These are phyloP conservation scores for Mamestra configurata DNA, from an alignment of 1,140 invertebrate genomes.

Conservation along the genomic window DNA sequence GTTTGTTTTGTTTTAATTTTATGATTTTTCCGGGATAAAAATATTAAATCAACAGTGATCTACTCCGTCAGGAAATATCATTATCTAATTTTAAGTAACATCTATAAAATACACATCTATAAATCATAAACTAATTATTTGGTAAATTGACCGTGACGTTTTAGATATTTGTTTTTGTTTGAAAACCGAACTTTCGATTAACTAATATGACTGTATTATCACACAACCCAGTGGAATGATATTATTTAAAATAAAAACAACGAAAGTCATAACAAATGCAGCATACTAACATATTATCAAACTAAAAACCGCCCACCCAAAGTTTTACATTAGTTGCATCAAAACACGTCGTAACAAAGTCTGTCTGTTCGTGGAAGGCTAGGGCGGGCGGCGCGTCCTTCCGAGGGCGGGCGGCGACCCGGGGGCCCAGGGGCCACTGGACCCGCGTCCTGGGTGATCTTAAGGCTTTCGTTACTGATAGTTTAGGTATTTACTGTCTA, in stretches of 20 bases:
- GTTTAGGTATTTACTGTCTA: not conserved
- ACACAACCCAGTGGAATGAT: too few species aligned
- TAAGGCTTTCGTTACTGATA: not conserved
- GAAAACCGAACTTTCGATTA: too few species aligned
- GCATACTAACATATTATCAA: not conserved
- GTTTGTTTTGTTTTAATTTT: too few species aligned
- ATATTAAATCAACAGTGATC: too few species aligned
- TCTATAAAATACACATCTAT: too few species aligned
- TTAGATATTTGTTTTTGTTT: too few species aligned
- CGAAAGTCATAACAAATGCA: not conserved
- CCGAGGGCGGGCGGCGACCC: conserved; percentile 65
- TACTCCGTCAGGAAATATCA: too few species aligned
- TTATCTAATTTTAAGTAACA: too few species aligned
- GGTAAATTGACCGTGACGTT: too few species aligned
- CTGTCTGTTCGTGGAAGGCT: conserved; percentile 39
- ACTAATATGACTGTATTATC: too few species aligned
- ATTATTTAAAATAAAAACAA: not conserved
- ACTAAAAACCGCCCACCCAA: not conserved
- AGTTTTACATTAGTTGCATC: not conserved
- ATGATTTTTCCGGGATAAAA: too few species aligned
- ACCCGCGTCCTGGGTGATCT: not conserved
- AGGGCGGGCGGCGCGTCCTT: conserved; percentile 67
- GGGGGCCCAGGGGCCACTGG: not conserved
- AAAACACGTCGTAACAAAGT: not conserved
- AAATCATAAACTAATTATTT: too few species aligned